Percentiles rank a stretch among this genome's conserved stretches.
phyloP scores from a whole-genome alignment of 2,113 vertebrate species.

The Barnardius zonarius region DNA sequence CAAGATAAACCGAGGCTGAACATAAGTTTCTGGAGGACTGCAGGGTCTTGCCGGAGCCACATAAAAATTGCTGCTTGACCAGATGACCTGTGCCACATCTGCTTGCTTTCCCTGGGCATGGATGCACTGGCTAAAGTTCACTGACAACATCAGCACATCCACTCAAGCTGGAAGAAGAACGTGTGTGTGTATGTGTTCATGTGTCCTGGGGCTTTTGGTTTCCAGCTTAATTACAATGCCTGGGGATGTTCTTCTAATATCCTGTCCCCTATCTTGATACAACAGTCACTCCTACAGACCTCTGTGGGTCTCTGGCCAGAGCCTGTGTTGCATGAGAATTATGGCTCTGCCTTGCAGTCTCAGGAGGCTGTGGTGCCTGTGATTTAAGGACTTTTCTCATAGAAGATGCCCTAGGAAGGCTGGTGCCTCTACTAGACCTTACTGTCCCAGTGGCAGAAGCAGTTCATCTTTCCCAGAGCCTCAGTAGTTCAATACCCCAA shows the following conservation, averaged over 20 bases:
- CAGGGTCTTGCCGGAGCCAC: background rate
- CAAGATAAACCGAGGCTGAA: background rate
- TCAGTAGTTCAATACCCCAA: background rate
- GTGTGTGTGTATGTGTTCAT: fast-evolving
- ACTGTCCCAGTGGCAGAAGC: background rate
- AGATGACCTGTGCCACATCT: background rate
- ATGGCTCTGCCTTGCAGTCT: background rate
- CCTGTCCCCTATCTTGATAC: background rate
- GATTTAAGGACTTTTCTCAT: background rate
- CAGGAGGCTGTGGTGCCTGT: background rate
- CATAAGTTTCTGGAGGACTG: background rate
- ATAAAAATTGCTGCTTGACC: background rate
- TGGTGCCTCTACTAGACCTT: background rate
- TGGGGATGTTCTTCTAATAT: background rate
- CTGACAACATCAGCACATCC: background rate
- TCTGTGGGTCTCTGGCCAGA: background rate
- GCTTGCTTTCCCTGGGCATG: background rate
- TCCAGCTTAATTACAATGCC: background rate
- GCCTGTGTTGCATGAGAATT: background rate
- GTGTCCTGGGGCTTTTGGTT: background rate
- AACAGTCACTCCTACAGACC: background rate
- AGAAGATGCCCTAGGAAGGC: background rate
- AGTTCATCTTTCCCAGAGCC: background rate
- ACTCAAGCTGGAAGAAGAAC: background rate
- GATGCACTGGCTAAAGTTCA: background rate